phyloP scores from a whole-genome alignment of 2,113 vertebrate genomes.

The Trematomus loennbergii region DNA sequence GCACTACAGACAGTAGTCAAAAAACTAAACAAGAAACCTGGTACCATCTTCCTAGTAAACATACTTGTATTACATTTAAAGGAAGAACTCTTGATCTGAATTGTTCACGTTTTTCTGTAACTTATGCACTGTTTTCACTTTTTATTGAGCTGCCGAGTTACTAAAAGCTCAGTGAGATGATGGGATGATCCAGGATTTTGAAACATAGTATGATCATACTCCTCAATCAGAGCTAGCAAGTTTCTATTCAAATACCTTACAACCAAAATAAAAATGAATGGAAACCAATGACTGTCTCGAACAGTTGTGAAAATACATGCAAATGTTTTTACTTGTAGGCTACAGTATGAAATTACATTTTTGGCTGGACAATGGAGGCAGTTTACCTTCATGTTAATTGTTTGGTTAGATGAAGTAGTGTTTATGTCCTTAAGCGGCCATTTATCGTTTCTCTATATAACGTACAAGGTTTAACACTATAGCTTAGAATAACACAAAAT shows the following conservation, averaged over 20 bases:
- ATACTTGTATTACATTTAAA: background rate
- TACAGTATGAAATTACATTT: background rate
- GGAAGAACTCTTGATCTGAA: background rate
- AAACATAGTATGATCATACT: too few species aligned
- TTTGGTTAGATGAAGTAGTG: slow-evolving; percentile 4
- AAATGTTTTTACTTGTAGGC: background rate
- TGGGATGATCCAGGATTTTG: too few species aligned
- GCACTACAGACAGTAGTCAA: too few species aligned
- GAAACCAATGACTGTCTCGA: background rate
- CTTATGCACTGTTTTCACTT: background rate
- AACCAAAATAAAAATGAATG: background rate
- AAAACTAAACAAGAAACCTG: background rate
- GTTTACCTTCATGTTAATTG: background rate
- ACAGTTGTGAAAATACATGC: background rate
- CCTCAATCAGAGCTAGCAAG: background rate
- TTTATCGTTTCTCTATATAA: background rate
- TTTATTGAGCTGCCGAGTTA: background rate
- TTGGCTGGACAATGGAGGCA: background rate
- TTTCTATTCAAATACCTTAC: background rate
- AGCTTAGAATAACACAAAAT: background rate
- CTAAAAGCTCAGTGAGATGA: too few species aligned
- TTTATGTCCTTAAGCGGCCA: background rate
- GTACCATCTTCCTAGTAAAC: background rate
- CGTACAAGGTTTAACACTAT: background rate
- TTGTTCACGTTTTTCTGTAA: background rate